These are phyloP conservation scores for Galemys pyrenaicus DNA, from an alignment of 2,113 vertebrate genomes.

Conservation along the genomic window DNA sequence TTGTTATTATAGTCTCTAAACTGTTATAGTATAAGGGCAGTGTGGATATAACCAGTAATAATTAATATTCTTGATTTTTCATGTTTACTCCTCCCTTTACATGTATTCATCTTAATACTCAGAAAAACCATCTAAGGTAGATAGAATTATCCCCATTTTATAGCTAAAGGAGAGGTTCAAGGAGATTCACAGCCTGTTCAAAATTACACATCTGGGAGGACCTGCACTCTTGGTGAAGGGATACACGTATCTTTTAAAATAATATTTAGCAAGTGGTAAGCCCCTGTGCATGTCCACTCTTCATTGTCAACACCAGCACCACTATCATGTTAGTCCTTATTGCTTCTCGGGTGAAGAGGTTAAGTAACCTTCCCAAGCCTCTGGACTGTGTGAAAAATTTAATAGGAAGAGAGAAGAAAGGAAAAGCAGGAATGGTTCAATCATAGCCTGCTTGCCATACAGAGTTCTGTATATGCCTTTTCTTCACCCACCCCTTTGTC, in stretches of 20 bases:
- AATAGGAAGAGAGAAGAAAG: not conserved
- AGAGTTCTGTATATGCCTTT: rapidly evolving
- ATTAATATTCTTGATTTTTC: not conserved
- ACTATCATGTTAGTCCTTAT: not conserved
- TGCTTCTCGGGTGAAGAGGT: not conserved
- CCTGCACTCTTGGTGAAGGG: not conserved
- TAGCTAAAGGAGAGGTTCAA: not conserved
- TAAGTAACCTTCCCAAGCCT: not conserved
- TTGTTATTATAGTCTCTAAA: not conserved
- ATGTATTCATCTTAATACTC: not conserved
- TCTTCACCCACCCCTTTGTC: not conserved
- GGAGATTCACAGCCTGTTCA: not conserved
- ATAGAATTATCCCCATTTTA: not conserved
- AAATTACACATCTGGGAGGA: not conserved
- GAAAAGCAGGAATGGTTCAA: not conserved
- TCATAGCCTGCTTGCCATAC: not conserved
- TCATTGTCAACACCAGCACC: not conserved
- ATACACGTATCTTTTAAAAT: too few relatives aligned
- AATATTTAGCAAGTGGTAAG: not conserved
- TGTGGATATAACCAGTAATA: not conserved
- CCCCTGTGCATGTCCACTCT: not conserved
- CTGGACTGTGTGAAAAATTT: not conserved
- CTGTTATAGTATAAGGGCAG: not conserved
- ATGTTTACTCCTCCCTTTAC: not conserved
- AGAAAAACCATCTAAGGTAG: not conserved